Evolutionary conservation across 2,888 invertebrate genomes (phyloP), one percentile per base, ranked within the genome.

Genomic region (Drosophila nigricruria): DNA sequence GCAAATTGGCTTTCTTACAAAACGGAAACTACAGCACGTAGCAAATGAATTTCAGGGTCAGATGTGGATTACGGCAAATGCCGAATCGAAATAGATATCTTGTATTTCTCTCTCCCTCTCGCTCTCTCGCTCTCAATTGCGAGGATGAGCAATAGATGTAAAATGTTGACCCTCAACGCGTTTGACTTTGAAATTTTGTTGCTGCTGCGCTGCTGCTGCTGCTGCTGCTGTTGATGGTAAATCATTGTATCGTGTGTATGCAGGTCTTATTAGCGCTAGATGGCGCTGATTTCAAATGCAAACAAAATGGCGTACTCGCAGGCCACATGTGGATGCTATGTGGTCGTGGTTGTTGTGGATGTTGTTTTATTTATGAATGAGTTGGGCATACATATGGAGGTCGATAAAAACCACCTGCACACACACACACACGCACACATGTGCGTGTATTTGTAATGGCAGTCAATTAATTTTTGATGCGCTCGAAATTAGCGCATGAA

Each of bases 11-110:
- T 82, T 76, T 83, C 82, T 90, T 88, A 85, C 79, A 79, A 88
- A 89, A 87, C 78, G 73, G 81, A 89, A 88, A 88, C 82, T 77
- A 76, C 75, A 79, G 76, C 82, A 89, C 89, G 88, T 89, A 88
- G 62, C 70, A 79, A 81, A 73, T 73, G 73, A 72, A 77, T 80
- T 88, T 88, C 90, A 88, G 79, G 88, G 90, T 83, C 90, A 88
- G 77, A 79, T 83, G 70, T 59, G 79, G 75, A 79, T 78, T 78
- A 75, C 64, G 63, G 63, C 75, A 71, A 75, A 69, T 64, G 63
- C 66, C 54, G 45, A 73, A 70, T 59, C 54, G 52, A 73, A 70
- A 72, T 34, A 67, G 50, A 72, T 66, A 74, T 70, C 54, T 78
- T 69, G 27, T 9, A 25, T 6, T 14, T 20, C 40, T 20, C 4